Evolutionary conservation across 2,797 vertebrate genomes (phyloP).

Genomic region (Pseudochirops corinnae): DNA sequence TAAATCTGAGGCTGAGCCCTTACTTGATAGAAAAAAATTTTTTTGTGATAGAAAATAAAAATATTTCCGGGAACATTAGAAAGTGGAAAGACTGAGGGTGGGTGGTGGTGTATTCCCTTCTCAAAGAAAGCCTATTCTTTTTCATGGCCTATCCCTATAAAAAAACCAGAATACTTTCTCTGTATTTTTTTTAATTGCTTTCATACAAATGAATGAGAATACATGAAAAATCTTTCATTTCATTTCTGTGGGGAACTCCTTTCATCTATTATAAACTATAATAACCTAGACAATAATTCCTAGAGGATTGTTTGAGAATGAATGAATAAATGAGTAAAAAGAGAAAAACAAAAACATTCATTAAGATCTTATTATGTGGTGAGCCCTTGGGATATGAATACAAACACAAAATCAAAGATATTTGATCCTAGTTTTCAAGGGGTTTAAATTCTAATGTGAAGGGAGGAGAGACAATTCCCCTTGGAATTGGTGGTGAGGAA

Average conservation of each 20-base stretch:
- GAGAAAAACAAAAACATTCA: background rate
- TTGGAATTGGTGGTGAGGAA: background rate
- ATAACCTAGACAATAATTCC: background rate
- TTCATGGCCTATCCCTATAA: background rate
- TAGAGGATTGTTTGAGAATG: background rate
- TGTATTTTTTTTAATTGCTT: background rate
- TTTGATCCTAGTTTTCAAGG: background rate
- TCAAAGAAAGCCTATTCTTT: background rate
- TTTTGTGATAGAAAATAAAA: background rate
- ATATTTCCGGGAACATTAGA: background rate
- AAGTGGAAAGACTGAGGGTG: background rate
- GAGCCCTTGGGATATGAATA: background rate
- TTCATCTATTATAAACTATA: background rate
- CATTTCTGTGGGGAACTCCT: background rate
- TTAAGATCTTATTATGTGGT: background rate
- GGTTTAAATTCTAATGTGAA: background rate
- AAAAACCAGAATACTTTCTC: background rate
- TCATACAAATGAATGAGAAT: background rate
- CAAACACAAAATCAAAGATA: background rate
- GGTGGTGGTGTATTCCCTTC: background rate
- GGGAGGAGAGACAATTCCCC: background rate
- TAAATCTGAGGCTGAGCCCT: background rate
- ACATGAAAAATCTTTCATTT: background rate
- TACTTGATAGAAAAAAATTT: background rate
- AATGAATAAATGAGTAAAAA: background rate